Evolutionary conservation across 2,888 invertebrate genomes (phyloP), one percentile per base, ranked within the genome.

Genomic region (Dolomedes plantarius): DNA sequence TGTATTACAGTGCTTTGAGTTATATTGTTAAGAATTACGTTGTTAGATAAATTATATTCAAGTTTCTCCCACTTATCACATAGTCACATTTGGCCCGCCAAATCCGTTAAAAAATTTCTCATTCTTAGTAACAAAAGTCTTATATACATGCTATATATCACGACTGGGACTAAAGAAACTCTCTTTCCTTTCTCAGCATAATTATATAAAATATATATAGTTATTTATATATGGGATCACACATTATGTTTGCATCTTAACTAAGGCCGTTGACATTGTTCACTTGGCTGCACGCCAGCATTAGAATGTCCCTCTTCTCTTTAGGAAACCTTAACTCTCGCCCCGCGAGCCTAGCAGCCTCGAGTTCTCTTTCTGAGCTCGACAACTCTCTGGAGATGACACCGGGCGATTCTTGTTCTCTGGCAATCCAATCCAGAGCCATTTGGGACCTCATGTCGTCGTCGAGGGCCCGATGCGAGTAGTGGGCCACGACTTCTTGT

Each of bases 361-460:
- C 95, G 86, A 97, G 93, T 92, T 98, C 97, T 88, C 96, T 93
- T 91, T 97, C 97, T 2, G 97, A 96, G 82, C 95, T 93, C 75
- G 95, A 94, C 87, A 98, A 92, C 91, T 98, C 97, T 88, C 95
- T 93, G 0, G 95, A 94, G 72, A 97, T 94, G 76, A 96, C 94
- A 0, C 95, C 95, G 0, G 93, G 92, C 3, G 94, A 93, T 89
- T 94, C 94, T 89, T 95, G 95, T 87, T 92, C 92, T 28, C 92
- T 90, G 11, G 97, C 96, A 82, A 97, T 97, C 97, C 98, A 98
- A 91, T 98, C 97, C 74, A 97, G 93, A 16, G 97, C 97, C 97
- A 98, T 98, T 92, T 97, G 96, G 86, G 97, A 96, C 88, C 97
- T 94, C 97, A 98, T 98, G 91, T 97, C 97, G 90, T 98, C 98